phyloP scores from a whole-genome alignment of 2,888 invertebrate genomes.

The Choristoneura rosaceana region DNA sequence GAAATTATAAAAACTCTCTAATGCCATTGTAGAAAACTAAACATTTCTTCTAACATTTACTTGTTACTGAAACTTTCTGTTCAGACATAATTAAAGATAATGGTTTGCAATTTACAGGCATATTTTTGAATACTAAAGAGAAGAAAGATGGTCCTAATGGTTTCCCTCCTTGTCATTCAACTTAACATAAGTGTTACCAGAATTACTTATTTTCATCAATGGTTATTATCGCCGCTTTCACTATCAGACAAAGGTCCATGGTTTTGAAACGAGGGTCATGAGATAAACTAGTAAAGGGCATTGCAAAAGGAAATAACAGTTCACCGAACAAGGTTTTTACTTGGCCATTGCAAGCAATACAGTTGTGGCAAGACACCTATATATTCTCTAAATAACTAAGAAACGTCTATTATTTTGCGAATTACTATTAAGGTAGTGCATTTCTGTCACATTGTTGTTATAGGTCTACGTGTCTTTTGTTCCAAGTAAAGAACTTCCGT shows the following conservation, averaged over 20 bases:
- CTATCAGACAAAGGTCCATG: background rate
- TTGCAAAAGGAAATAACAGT: background rate
- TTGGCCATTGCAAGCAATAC: background rate
- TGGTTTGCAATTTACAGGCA: background rate
- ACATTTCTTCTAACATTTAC: background rate
- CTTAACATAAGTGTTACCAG: background rate
- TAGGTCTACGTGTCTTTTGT: no score
- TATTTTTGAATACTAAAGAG: background rate
- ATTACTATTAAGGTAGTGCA: background rate
- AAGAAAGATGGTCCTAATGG: background rate
- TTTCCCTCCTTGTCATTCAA: background rate
- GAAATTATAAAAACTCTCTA: background rate
- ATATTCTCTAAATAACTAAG: background rate
- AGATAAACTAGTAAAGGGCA: constrained; percentile 4
- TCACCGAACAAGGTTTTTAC: constrained; percentile 15
- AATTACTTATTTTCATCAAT: background rate
- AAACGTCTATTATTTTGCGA: background rate
- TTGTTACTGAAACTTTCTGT: background rate
- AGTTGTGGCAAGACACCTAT: background rate
- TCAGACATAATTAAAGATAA: background rate
- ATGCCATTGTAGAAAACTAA: background rate
- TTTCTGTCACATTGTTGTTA: no score
- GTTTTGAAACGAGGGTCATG: background rate
- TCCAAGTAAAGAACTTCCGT: no score
- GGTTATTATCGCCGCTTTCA: background rate